Evolutionary conservation across 2,888 invertebrate genomes (phyloP).

Genomic region (Noctua pronuba): DNA sequence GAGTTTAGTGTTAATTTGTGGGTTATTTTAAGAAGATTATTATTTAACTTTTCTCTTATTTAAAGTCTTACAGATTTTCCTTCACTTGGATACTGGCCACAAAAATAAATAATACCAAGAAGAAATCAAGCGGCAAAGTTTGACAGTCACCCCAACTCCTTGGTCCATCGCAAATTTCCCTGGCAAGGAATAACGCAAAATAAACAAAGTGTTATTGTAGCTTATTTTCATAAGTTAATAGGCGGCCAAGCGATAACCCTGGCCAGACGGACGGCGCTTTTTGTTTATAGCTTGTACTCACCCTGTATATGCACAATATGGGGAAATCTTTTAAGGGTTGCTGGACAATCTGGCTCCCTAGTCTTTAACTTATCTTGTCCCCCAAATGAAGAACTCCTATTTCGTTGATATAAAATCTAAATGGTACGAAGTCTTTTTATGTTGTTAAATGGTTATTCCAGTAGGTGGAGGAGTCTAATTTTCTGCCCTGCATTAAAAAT

Average conservation of each 20-base stretch:
- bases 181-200: constrained; percentile 87
- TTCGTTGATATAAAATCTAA: constrained; percentile 7
- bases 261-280: constrained; percentile 69
- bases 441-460: background rate
- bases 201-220: constrained; percentile 90
- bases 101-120: background rate
- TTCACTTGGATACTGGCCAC: background rate
- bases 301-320: constrained; percentile 65
- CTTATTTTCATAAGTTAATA: constrained; percentile 91
- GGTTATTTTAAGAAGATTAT: background rate
- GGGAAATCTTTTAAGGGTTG: constrained; percentile 64
- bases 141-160: constrained; percentile 76
- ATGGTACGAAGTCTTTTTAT: background rate
- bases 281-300: constrained; percentile 73
- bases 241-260: constrained; percentile 72
- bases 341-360: constrained; percentile 57
- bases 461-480: background rate
- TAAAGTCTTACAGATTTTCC: background rate
- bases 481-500: background rate
- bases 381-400: background rate
- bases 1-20: background rate
- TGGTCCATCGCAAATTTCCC: constrained; percentile 84
- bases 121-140: constrained; percentile 61
- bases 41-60: background rate
- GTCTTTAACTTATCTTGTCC: constrained; percentile 18